Base-by-base conservation (phyloP, 2,113 vertebrate genomes). In the Cyanocitta stelleri region DNA sequence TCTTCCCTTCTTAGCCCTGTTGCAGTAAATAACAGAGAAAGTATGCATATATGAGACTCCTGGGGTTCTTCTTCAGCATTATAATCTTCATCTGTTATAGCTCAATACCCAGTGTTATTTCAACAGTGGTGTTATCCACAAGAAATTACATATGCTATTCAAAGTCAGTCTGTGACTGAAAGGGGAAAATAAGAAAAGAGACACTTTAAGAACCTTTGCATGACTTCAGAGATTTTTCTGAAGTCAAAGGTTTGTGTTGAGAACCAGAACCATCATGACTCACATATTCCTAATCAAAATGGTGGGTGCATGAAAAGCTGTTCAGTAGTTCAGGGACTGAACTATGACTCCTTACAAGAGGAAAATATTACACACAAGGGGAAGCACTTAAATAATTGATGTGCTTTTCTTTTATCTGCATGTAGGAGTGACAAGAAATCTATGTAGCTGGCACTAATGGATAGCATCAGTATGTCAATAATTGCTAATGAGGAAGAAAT, bases 301-400 rank as follows among this genome's bases (percentile, higher is more conserved):
- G 75, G 80, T 91, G 78, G 59, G 66, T 87, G 85, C 4, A 0
- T 90, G 86, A 90, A 92, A 95, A 85, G 76, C 69, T 64, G 56
- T 62, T 87, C 80, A 48, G 80, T 35, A 1, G 0, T 75, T 73
- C 10, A 6, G 94, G 79, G 74, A 55, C 49, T 75, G 83, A 96
- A 46, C 69, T 76, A 18, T 17, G 14, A 67, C 59, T 91, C 41
- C 85, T 91, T 95, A 95, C 93, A 91, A 91, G 87, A 95, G 89
- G 80, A 91, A 95, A 96, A 95, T 89, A 96, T 95, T 76, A 62
- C 87, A 85, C 73, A 95, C 71, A 32, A 91, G 81, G 67, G 87
- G 85, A 93, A 93, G 82, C 63, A 46, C 85, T 95, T 97, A 90
- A 97, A 97, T 97, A 97, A 98, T 97, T 96, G 63, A 96, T 97